These are phyloP conservation scores for Saxidomus purpurata DNA, from an alignment of 1,140 invertebrate species.

Conservation along the genomic window DNA sequence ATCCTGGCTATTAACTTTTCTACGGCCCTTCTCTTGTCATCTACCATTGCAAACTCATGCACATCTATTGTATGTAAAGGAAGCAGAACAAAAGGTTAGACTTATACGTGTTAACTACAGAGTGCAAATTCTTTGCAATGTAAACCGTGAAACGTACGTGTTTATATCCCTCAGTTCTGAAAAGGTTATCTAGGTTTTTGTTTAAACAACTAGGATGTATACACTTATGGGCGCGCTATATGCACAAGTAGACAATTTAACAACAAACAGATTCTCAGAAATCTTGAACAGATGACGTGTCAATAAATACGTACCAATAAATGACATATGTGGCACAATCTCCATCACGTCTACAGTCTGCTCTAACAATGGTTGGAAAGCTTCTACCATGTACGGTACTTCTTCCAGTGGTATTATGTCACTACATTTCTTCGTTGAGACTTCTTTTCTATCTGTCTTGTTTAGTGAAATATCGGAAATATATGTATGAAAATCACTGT, in stretches of 20 bases:
- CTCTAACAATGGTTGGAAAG: slow-evolving; percentile 30
- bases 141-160: no score
- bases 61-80: not conserved
- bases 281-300: no score
- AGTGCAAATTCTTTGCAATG: no score
- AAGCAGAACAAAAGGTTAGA: no score
- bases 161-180: no score
- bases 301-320: not conserved
- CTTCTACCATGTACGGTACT: slow-evolving; percentile 23
- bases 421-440: not conserved
- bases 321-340: not conserved
- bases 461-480: not conserved
- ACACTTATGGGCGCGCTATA: no score
- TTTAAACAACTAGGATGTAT: no score
- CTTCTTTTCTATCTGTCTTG: not conserved
- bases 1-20: not conserved
- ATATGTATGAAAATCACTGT: no score
- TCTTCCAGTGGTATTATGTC: not conserved
- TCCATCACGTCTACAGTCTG: not conserved
- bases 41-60: not conserved
- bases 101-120: no score
- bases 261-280: no score
- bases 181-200: no score
- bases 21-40: not conserved
- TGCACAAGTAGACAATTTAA: no score